Base-by-base conservation (phyloP, 1,140 invertebrate genomes). In the Drosophila takahashii region DNA sequence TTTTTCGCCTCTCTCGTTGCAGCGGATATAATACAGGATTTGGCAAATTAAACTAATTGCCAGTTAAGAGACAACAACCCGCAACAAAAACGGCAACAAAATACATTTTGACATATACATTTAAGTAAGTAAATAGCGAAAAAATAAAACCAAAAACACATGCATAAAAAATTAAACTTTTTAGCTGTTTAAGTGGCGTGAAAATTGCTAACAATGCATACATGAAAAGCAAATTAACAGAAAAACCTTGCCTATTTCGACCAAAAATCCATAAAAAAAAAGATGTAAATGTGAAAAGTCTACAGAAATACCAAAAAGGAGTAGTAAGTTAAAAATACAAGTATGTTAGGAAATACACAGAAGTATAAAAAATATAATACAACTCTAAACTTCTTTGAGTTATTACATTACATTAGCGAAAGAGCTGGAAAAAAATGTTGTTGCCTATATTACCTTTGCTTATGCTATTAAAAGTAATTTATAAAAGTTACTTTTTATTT, bases 1-100 rank as follows among this genome's bases (percentile, higher is more conserved):
- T 58, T 56, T 74, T 75, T 52, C 22, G 60, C 41, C 26, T 59
- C 50, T 74, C 37, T 75, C 51, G 32, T 75, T 86, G 66, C 83
- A 86, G 83, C 84, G 72, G 84, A 89, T 76, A 89, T 89, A 62
- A 89, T 89, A 89, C 84, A 89, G 84, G 84, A 89, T 89, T 89
- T 89, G 77, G 84, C 84, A 83, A 89, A 89, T 89, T 89, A 89
- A 89, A 83, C 84, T 77, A 87, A 89, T 89, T 83, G 84, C 72
- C 73, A 83, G 67, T 77, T 67, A 64, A 71, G 80, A 54, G 70
- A 79, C 57, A 70, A 29, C 47, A 50, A 13, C 41, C 52, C 57
- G 34, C 73, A 61, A 47, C 61, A 53, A 54, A 10, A 59, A 18
- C 32, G 53, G 27, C 42, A 53, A 60, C 50, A 65, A 54, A 70